Percentiles rank a stretch among this genome's conserved stretches.
Conservation (phyloP, 64 coral and sea anemone species). For the Hydrozoanthus tunicans region DNA sequence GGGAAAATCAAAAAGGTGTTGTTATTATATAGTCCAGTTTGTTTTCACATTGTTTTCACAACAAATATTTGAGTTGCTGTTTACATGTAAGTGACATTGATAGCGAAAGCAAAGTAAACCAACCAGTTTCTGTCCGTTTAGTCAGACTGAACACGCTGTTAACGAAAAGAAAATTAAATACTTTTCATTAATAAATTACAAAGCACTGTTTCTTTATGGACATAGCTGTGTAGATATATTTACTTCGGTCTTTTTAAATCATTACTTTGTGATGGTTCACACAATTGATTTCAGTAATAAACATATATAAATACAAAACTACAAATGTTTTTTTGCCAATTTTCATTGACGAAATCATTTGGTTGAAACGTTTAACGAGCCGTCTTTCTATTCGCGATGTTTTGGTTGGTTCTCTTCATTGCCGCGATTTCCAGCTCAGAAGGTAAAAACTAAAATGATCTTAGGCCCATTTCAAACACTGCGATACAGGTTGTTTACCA, state of each 20-base stretch:
- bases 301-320: neutral
- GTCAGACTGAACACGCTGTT: neutral
- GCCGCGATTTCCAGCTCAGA: neutral
- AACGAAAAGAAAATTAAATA: neutral
- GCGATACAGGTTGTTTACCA: too few species aligned
- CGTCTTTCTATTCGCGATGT: neutral
- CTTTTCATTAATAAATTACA: neutral
- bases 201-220: neutral
- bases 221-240: neutral
- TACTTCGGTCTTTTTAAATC: neutral
- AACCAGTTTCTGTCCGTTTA: neutral
- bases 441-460: neutral
- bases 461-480: neutral
- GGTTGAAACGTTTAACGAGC: neutral
- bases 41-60: too few species aligned
- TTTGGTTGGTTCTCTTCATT: neutral
- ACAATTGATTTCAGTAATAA: neutral
- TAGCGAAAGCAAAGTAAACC: neutral
- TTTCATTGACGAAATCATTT: neutral
- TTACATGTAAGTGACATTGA: neutral
- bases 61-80: neutral
- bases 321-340: neutral
- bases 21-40: too few species aligned
- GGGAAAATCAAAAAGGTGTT: too few species aligned
- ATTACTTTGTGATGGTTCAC: neutral